phyloP scores from a whole-genome alignment of 2,797 vertebrate genomes.

The Gephyroberyx darwinii region DNA sequence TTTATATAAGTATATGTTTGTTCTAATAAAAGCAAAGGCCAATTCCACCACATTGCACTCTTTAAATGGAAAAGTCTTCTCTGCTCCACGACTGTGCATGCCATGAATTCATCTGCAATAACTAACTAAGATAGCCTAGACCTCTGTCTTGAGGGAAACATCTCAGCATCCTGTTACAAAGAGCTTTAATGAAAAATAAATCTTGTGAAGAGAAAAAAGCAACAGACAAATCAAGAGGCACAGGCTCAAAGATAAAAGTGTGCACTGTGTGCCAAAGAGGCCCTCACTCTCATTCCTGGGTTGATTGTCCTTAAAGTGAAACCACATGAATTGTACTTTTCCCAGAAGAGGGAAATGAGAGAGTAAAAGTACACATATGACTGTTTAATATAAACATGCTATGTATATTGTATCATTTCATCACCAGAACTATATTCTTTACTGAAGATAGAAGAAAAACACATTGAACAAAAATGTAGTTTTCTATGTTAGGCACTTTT shows the following conservation, averaged over 20 bases:
- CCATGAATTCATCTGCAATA: conserved; percentile 42
- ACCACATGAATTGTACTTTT: conserved; percentile 75
- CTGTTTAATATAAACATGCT: neutral
- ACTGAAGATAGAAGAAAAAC: conserved; percentile 12
- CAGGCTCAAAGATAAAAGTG: conserved; percentile 70
- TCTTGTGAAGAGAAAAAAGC: conserved; percentile 55
- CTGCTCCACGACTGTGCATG: conserved; percentile 1
- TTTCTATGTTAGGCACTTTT: conserved; percentile 85
- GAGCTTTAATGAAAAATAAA: conserved; percentile 77
- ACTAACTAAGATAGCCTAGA: conserved; percentile 46
- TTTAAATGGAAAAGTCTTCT: conserved; percentile 36
- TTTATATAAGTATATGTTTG: conserved; percentile 25
- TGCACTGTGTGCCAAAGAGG: conserved; percentile 61
- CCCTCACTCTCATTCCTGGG: conserved; percentile 76
- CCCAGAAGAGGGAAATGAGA: conserved; percentile 47
- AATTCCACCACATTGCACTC: conserved; percentile 17
- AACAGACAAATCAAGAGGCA: conserved; percentile 71
- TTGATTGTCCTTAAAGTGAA: conserved; percentile 81
- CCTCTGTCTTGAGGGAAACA: conserved; percentile 20
- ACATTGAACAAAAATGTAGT: conserved; percentile 42
- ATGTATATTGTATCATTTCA: neutral
- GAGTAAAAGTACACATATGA: conserved; percentile 30
- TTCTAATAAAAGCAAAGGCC: conserved; percentile 25
- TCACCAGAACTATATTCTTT: neutral
- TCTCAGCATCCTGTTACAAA: conserved; percentile 54